A percentile compares a stretch with the other conserved stretches of the same genome.
Conservation (phyloP, 2,797 vertebrate species). For the Pempheris klunzingeri region DNA sequence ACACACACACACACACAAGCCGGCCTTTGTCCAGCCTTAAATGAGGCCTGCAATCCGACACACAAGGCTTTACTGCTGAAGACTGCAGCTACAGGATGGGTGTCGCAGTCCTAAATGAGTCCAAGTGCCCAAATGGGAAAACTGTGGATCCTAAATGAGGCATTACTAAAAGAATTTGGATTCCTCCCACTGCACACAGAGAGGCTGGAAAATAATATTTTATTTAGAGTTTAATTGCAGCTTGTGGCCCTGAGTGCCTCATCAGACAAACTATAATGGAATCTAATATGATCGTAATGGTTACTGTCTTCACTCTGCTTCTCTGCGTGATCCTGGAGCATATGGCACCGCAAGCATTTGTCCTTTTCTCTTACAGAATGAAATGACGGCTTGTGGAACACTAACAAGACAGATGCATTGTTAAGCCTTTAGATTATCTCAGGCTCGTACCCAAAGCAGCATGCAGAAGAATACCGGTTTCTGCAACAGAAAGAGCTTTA, state of each 20-base stretch:
- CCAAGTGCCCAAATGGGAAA: conserved; percentile 73
- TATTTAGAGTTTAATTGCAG: conserved; percentile 84
- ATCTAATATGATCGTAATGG: conserved; percentile 81
- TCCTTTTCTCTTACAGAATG: conserved; percentile 33
- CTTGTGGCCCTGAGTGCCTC: conserved; percentile 77
- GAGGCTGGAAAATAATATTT: conserved; percentile 80
- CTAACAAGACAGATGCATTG: conserved; percentile 46
- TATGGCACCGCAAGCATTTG: conserved; percentile 40
- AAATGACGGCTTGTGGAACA: background rate
- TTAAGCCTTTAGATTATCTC: conserved; percentile 26
- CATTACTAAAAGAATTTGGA: conserved; percentile 79
- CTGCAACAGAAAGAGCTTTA: background rate
- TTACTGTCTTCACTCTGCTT: conserved; percentile 68
- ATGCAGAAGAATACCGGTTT: background rate
- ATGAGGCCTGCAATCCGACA: conserved; percentile 70
- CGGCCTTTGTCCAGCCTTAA: conserved; percentile 60
- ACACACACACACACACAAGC: conserved; percentile 12
- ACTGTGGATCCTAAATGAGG: conserved; percentile 77
- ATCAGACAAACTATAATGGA: conserved; percentile 79
- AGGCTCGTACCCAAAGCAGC: conserved; percentile 5
- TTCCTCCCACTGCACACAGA: conserved; percentile 71
- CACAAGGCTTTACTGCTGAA: conserved; percentile 63
- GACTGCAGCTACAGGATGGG: conserved; percentile 65
- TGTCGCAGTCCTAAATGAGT: conserved; percentile 71
- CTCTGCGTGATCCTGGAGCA: conserved; percentile 56